Evolutionary conservation across 1,140 invertebrate species (phyloP), one percentile per base, ranked within the genome.

Genomic region (Trichogramma pretiosum): DNA sequence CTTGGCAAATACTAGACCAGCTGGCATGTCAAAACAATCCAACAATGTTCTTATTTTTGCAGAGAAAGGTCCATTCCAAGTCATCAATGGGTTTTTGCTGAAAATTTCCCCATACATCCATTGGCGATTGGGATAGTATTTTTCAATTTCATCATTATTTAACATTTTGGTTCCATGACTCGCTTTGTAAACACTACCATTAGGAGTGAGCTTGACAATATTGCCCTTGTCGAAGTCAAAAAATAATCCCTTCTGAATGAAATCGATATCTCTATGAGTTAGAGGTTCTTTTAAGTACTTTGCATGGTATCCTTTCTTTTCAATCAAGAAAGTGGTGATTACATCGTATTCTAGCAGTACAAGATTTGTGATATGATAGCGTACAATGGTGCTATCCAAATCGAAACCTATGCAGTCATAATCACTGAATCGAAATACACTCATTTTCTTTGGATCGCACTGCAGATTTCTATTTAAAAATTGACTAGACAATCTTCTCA

Each of bases 331-430:
- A 13, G 78, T 72, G 2, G 77, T 67, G 5, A 87, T 55, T 5
- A 75, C 61, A 13, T 80, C 63, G 57, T 87, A 87, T 39, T 81
- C 79, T 44, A 87, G 59, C 30, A 74, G 62, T 16, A 81, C 70
- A 63, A 83, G 66, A 50, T 78, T 74, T 17, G 68, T 73, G 3
- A 88, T 61, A 54, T 85, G 81, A 52, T 86, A 89, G 38, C 75
- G 69, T 21, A 82, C 68, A 22, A 88, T 53, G 1, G 85, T 87
- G 57, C 87, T 81, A 56, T 89, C 87, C 48, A 89, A 68, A 67
- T 90, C 87, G 61, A 90, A 89, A 9, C 86, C 86, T 45, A 87
- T 76, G 46, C 81, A 85, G 58, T 88, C 83, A 59, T 88, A 89
- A 56, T 86, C 73, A 18, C 59, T 67, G 21, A 85, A 75, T 40